Percentiles rank a stretch among this genome's conserved stretches.
These are phyloP conservation scores for Chinchilla lanigera DNA, from an alignment of 2,113 vertebrate genomes.

Conservation along the genomic window DNA sequence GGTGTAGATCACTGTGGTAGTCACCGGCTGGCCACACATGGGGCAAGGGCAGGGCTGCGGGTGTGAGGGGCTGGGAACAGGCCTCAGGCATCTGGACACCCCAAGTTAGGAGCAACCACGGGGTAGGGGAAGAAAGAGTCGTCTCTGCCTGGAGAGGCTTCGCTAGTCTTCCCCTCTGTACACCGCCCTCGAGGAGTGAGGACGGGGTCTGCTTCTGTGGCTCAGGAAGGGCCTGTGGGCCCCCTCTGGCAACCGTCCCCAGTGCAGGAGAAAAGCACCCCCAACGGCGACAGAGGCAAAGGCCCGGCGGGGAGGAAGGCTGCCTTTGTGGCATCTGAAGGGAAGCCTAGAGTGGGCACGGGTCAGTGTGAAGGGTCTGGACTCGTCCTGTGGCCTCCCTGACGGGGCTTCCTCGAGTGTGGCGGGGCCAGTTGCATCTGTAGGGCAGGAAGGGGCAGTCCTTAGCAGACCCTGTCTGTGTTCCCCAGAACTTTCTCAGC, in stretches of 20 bases:
- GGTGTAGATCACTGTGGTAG: neutral
- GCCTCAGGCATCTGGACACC: neutral
- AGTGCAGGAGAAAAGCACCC: neutral
- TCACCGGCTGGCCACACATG: rapidly evolving
- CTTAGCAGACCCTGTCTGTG: neutral
- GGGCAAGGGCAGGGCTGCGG: neutral
- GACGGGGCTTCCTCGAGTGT: neutral
- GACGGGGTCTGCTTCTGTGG: neutral
- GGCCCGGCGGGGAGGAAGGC: neutral
- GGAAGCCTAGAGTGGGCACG: neutral
- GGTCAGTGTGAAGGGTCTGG: neutral
- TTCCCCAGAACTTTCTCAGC: neutral
- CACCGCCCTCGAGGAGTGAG: neutral
- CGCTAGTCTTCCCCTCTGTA: neutral
- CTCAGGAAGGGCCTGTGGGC: neutral
- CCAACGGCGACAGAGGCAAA: neutral
- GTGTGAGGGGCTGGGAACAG: neutral
- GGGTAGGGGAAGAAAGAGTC: too few relatives aligned
- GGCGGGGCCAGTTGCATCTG: neutral
- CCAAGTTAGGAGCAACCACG: neutral
- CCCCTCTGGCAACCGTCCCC: rapidly evolving
- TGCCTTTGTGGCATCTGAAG: rapidly evolving
- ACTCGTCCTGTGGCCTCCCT: neutral
- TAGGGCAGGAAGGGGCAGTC: neutral
- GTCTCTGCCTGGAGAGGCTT: neutral